Evolutionary conservation across 2,888 invertebrate species (phyloP).

Genomic region (Synergus japonicus): DNA sequence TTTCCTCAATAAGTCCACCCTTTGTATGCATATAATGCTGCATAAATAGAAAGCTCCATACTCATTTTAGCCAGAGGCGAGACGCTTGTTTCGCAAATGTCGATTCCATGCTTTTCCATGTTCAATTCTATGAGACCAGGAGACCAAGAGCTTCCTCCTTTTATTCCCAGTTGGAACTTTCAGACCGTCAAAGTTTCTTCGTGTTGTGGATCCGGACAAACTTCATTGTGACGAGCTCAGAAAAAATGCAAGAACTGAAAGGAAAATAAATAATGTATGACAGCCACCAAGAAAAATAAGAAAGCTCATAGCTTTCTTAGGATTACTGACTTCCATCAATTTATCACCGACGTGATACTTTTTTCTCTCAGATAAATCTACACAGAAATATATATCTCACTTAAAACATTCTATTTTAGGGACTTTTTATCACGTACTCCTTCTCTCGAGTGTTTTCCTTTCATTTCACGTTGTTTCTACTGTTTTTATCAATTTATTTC

Average conservation of each 20-base stretch:
- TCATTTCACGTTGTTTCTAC: too few species aligned
- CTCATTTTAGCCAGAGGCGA: constrained; percentile 10
- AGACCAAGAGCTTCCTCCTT: neutral
- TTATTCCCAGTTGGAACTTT: constrained; percentile 15
- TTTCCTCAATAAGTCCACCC: neutral
- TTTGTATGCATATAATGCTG: constrained; percentile 11
- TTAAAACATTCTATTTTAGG: neutral
- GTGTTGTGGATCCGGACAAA: neutral
- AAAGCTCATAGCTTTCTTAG: neutral
- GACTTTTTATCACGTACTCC: neutral
- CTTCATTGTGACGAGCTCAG: constrained; percentile 11
- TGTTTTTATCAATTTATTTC: too few species aligned
- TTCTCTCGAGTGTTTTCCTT: neutral
- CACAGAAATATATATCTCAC: neutral
- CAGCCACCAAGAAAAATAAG: neutral
- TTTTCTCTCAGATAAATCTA: neutral
- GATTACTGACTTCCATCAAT: constrained; percentile 3
- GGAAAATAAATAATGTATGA: constrained; percentile 7
- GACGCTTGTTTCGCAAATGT: constrained; percentile 31
- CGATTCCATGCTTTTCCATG: constrained; percentile 22
- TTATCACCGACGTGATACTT: neutral
- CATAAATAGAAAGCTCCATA: constrained; percentile 23
- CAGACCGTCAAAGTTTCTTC: neutral
- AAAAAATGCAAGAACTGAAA: neutral
- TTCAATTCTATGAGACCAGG: neutral